Base-by-base conservation (phyloP, 2,888 invertebrate genomes). In the Parnassius smintheus region DNA sequence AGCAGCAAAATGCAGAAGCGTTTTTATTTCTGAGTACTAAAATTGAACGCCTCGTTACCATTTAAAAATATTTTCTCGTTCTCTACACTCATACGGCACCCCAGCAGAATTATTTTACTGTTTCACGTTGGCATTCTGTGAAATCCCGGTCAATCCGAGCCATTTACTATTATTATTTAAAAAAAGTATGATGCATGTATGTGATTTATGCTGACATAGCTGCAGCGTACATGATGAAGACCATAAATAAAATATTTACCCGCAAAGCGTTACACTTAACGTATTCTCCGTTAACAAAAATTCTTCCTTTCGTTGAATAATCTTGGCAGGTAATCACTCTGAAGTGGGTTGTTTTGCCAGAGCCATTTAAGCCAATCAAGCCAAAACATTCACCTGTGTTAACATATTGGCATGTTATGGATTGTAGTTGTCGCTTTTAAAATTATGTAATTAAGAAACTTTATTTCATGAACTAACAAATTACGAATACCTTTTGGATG, bases 291-390 rank as follows among this genome's bases (percentile, higher is more conserved):
- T 88, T 85, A 44, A 88, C 88, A 73, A 77, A 83, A 22, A 92
- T 80, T 0, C 69, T 66, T 0, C 93, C 93, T 1, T 77, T 70
- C 0, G 92, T 91, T 64, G 88, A 72, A 18, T 78, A 78, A 64
- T 93, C 92, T 75, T 95, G 95, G 0, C 95, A 94, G 0, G 96
- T 96, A 53, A 97, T 86, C 94, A 96, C 95, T 80, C 94, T 94
- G 82, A 98, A 98, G 0, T 96, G 96, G 2, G 95, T 95, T 0
- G 96, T 95, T 82, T 97, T 97, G 7, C 97, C 97, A 0, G 96
- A 96, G n/a, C 97, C 96, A 78, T 97, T 97, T 10, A 96, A 94
- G 0, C 97, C 97, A 59, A 97, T 86, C 35, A 97, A 86, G 0
- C 97, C 97, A 74, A 96, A 96, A 75, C 96, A 97, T 82, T 96